Base-by-base conservation (phyloP, 2,888 invertebrate species). In the Dexiosoma caninum region DNA sequence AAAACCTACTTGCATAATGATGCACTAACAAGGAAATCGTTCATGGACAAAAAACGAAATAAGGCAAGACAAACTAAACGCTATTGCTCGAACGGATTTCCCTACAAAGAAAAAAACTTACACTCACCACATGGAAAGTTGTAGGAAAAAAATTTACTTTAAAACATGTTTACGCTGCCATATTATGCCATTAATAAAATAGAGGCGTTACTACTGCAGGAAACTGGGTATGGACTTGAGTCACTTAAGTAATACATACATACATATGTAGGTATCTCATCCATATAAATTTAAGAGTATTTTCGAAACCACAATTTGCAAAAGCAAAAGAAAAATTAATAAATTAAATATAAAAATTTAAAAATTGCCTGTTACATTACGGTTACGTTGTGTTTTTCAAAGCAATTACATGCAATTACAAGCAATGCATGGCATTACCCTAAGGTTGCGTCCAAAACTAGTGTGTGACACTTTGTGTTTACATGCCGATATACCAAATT, bases 161-260 rank as follows among this genome's bases (percentile, higher is more conserved):
- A 35, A 49, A 71, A 71, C 71, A 35, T 51, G 71, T 72, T 62
- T 16, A n/a, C n/a, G 71, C 62, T 23, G 62, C 23, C 53, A 64
- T n/a, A 3, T 64, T 55, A 72, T 53, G 42, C 42, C 62, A 62
- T 30, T 42, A 42, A 62, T 35, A 53, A 37, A n/a, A n/a, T n/a
- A 49, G 59, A 81, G 81, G 77, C 72, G 81, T 81, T 35, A 64
- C 72, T 64, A 40, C 12, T 37, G 69, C 72, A 77, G 81, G 72
- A 81, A 81, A 81, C 42, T 59, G 62, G 21, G 23, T 72, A 53
- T 77, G 72, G 44, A 49, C 57, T 57, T 12, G 57, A 75, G 55
- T 51, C 55, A 49, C 27, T 62, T 71, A 60, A 71, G 60, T 62
- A 80, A 76, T 71, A n/a, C n/a, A n/a, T n/a, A n/a, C n/a, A n/a